Conservation (phyloP, 2,113 vertebrate genomes). For the Hirundichthys speculiger region DNA sequence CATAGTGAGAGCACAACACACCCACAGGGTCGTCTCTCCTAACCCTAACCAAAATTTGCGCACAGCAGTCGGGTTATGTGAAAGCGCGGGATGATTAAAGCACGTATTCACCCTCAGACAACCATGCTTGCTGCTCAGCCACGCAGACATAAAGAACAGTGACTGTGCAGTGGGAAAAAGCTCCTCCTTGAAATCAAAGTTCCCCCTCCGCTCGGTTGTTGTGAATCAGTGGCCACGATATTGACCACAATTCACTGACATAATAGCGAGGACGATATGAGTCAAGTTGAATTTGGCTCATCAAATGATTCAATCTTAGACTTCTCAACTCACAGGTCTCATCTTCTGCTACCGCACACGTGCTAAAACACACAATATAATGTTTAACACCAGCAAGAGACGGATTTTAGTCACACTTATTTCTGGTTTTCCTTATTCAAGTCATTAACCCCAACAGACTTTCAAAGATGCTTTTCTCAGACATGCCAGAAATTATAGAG, state of each 20-base stretch:
- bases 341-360: constrained; percentile 29
- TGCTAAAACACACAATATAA: constrained; percentile 7
- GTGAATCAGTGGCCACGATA: constrained; percentile 33
- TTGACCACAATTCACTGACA: constrained; percentile 47
- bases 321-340: constrained; percentile 37
- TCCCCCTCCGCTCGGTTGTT: constrained; percentile 11
- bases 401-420: constrained; percentile 41
- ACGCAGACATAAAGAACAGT: constrained; percentile 15
- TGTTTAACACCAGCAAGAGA: constrained; percentile 19
- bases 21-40: constrained; percentile 73
- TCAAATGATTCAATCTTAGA: constrained; percentile 38
- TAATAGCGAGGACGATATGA: constrained; percentile 36
- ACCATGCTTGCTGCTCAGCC: constrained; percentile 9
- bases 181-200: constrained; percentile 41
- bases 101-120: constrained; percentile 31
- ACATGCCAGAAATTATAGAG: background rate
- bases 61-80: constrained; percentile 30
- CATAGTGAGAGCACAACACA: constrained; percentile 64
- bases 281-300: constrained; percentile 46
- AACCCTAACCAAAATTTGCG: constrained; percentile 59
- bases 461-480: background rate
- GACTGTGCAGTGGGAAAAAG: constrained; percentile 15
- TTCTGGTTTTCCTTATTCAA: constrained; percentile 29
- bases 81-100: constrained; percentile 35
- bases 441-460: constrained; percentile 4